Evolutionary conservation across 1,140 invertebrate genomes (phyloP).

Genomic region (Drosophila parvula): DNA sequence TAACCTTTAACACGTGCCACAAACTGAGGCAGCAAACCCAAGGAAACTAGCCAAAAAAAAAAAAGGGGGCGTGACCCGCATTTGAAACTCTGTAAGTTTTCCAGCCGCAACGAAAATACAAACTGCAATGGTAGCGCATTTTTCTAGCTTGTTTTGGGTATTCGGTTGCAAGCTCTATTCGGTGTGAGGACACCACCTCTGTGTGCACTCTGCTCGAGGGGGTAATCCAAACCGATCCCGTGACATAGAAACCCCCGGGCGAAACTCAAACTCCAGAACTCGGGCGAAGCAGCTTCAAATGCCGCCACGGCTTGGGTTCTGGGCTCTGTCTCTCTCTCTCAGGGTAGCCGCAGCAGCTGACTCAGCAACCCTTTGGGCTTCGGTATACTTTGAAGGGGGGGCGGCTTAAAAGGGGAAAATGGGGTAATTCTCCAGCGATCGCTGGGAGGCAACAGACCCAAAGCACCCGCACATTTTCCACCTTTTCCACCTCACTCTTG

Average conservation of each 20-base stretch:
- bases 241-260: conserved; percentile 67
- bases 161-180: conserved; percentile 63
- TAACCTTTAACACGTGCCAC: conserved; percentile 58
- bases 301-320: conserved; percentile 18
- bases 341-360: conserved; percentile 50
- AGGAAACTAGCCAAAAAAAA: conserved; percentile 5
- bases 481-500: conserved; percentile 34
- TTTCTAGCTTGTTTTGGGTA: conserved; percentile 74
- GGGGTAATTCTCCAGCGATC: conserved; percentile 24
- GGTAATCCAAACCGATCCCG: conserved; percentile 59
- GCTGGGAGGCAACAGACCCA: conserved; percentile 34
- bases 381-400: background rate
- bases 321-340: conserved; percentile 7
- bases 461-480: conserved; percentile 36
- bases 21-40: conserved; percentile 26
- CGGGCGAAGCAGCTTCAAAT: conserved; percentile 55
- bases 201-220: conserved; percentile 1
- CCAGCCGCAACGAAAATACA: conserved; percentile 33
- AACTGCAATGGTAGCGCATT: conserved; percentile 72
- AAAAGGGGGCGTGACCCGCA: conserved; percentile 71
- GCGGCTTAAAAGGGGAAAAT: background rate
- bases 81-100: conserved; percentile 33
- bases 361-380: conserved; percentile 36
- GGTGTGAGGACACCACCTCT: conserved; percentile 47
- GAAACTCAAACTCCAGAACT: conserved; percentile 39